Evolutionary conservation across 2,888 invertebrate genomes (phyloP), one percentile per base, ranked within the genome.

Genomic region (Macrosoma leucophasiata): DNA sequence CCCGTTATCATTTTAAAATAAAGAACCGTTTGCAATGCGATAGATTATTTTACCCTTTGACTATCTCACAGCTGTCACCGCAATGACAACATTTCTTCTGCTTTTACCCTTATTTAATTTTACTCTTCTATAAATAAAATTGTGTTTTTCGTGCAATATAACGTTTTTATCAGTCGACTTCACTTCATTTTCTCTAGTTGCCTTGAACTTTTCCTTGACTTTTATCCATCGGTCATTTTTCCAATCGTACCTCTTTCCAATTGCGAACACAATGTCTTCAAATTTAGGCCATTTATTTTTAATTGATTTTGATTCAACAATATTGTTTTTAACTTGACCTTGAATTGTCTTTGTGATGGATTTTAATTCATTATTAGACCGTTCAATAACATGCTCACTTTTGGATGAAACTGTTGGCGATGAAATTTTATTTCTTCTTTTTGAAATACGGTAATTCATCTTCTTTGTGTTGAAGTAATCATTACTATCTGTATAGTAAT

Each of bases 181-280:
- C 29, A 40, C 41, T 23, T 40, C 43, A 15, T 19, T 41, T 10
- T 39, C 41, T 3, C 43, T 36, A n/a, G 37, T 36, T 35, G 39
- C 43, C 36, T 62, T 65, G 12, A 53, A 35, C 63, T 77, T 78
- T 25, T 58, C 55, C 52, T 71, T 78, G 1, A 79, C 64, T 71
- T 84, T 84, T 34, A 82, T 71, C 84, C 84, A 84, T 41, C 78
- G 58, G 32, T 84, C 82, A 41, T 78, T 84, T 55, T 81, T 84
- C 82, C 82, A 82, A 39, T 84, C 82, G 36, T 84, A 84, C 50
- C 58, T 69, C 40, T 66, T 74, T 3, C 82, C 82, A 46, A 81
- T 72, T 25, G 62, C 67, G 49, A 69, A 45, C 36, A 84, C 50
- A 13, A 84, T 69, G 13, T 82, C 79, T 48, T 82, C 67, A 44